Conservation (phyloP, 2,888 invertebrate genomes). For the Proisotoma minuta region DNA sequence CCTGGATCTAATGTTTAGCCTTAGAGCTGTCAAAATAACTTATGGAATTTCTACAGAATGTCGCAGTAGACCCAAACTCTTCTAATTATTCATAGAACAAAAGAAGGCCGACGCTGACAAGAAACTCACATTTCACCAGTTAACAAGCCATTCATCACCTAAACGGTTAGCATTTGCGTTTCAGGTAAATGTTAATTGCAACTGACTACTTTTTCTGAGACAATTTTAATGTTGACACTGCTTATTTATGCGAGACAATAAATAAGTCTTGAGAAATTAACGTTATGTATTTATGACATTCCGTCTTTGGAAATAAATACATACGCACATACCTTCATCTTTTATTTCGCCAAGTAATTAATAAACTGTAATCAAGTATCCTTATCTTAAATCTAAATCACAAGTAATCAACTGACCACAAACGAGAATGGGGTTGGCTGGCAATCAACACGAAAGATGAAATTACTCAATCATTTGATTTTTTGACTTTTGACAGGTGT, state of each 20-base stretch:
- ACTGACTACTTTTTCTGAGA: neutral
- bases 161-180: neutral
- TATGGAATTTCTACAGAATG: no score
- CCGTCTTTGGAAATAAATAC: neutral
- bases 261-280: neutral
- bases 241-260: neutral
- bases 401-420: neutral
- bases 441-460: neutral
- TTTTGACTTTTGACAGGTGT: no score
- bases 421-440: no score
- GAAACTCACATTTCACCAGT: neutral
- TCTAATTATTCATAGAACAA: neutral
- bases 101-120: neutral
- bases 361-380: no score
- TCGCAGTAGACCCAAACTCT: no score
- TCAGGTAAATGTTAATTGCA: neutral
- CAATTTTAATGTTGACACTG: no score
- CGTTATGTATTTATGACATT: neutral
- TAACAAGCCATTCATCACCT: slow-evolving; percentile 11
- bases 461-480: neutral
- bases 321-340: no score
- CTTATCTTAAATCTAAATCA: neutral
- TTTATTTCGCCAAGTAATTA: no score
- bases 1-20: no score
- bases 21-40: no score